Percentiles rank a stretch among this genome's conserved stretches.
Conservation (phyloP, 2,888 invertebrate species). For the Tachina fera region DNA sequence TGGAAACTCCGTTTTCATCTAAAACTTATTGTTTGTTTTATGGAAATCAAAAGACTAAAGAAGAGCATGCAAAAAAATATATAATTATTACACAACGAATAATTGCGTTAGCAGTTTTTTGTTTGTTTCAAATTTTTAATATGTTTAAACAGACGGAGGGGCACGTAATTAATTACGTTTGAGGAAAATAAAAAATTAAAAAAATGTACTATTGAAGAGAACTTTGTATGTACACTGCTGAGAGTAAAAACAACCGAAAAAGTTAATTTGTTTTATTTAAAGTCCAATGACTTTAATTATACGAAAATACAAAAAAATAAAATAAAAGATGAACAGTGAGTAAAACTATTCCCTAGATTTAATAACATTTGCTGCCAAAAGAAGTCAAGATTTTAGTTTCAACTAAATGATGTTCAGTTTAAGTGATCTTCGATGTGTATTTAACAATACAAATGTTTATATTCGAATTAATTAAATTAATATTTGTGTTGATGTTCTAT, state of each 20-base stretch:
- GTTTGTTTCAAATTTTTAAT: conserved; percentile 20
- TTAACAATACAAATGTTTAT: no score
- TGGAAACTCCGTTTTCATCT: conserved; percentile 50
- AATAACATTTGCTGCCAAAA: background rate
- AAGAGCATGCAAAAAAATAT: conserved; percentile 18
- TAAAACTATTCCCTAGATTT: background rate
- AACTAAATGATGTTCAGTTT: background rate
- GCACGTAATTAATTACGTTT: conserved; percentile 39
- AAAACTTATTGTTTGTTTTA: conserved; percentile 43
- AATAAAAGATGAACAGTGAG: background rate
- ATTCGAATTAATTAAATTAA: no score
- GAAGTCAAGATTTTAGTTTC: background rate
- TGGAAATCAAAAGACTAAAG: conserved; percentile 25
- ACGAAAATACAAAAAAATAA: no score
- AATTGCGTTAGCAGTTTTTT: conserved; percentile 54
- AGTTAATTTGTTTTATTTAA: background rate
- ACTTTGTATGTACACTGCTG: background rate
- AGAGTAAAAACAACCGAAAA: background rate
- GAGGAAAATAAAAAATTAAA: conserved; percentile 24
- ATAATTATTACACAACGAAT: conserved; percentile 59
- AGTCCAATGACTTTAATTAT: background rate
- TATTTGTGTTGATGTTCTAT: no score
- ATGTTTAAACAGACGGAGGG: conserved; percentile 8
- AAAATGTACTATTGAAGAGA: conserved; percentile 6
- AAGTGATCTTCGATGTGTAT: no score